These are phyloP conservation scores for Andrena dorsata DNA, from an alignment of 2,888 invertebrate genomes.

Conservation along the genomic window DNA sequence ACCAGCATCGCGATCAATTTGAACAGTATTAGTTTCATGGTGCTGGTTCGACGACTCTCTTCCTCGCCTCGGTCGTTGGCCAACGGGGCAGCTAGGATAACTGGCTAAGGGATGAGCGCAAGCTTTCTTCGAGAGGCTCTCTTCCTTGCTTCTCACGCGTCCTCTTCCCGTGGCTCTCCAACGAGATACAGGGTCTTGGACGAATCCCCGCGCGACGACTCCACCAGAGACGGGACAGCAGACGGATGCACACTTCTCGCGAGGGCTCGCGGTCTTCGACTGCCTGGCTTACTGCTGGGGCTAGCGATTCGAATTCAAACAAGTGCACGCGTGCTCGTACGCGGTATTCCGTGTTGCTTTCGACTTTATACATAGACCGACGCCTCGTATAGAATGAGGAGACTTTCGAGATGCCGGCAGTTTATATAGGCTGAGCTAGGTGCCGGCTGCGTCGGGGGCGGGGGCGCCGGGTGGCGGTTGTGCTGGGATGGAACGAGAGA, in stretches of 20 bases:
- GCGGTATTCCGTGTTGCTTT: conserved; percentile 64
- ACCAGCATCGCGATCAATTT: conserved; percentile 30
- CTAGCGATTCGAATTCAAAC: conserved; percentile 30
- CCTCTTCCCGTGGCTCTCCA: no score
- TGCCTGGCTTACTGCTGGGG: not conserved
- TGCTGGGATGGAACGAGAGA: conserved; percentile 41
- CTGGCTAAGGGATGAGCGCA: not conserved
- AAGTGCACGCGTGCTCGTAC: conserved; percentile 30
- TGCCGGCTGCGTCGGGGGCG: conserved; percentile 51
- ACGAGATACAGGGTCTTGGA: not conserved
- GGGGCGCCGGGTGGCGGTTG: conserved; percentile 40
- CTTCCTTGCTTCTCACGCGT: not conserved
- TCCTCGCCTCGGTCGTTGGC: not conserved
- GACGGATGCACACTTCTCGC: conserved; percentile 9
- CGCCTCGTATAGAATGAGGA: conserved; percentile 82
- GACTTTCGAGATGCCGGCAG: conserved; percentile 80
- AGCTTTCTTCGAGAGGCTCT: not conserved
- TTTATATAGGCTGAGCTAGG: conserved; percentile 83
- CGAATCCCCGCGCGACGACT: not conserved
- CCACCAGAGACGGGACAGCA: not conserved
- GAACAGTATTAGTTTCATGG: conserved; percentile 39
- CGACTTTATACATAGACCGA: conserved; percentile 80
- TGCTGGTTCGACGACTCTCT: not conserved
- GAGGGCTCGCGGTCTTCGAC: conserved; percentile 13
- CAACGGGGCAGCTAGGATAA: not conserved